Base-by-base conservation (phyloP, 2,113 vertebrate genomes). In the Paralichthys olivaceus region DNA sequence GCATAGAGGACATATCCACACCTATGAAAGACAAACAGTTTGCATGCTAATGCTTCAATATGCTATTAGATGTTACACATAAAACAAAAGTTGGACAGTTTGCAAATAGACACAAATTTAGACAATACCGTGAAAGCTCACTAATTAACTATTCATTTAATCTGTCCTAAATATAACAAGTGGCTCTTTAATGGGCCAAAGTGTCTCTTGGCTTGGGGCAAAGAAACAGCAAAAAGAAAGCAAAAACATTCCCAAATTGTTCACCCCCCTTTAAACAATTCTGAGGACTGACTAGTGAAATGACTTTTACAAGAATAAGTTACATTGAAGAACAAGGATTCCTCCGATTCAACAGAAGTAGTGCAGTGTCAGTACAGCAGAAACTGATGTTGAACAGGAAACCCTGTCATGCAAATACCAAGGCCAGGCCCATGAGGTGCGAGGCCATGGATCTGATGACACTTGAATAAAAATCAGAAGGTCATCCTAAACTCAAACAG, bases 1-100 rank as follows among this genome's bases (percentile, higher is more conserved):
- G 94, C 83, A 97, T 82, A 0, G 95, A 95, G 23, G 93, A 92
- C 75, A 94, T 84, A 58, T 98, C 96, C 75, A 98, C 94, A 49
- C 97, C 97, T 98, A 75, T 71, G 53, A 81, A 37, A 75, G 17
- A 80, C 28, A 53, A 70, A 56, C 49, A 53, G 64, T 2, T 32
- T 15, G 43, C 2, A 77, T 5, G 51, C 3, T 15, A 2, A 49
- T 5, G 4, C 54, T 51, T 13, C 9, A 73, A 8, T 9, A 19
- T 25, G 17, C 28, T 0, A n/a, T 49, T 20, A 7, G 12, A 8
- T 58, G 17, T n/a, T n/a, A 51, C 7, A 51, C 49, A 51, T 5
- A 17, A 49, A 49, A 49, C 1, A 19, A 49, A 5, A 11, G 51
- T 23, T 13, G 11, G 54, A 56, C 11, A 26, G 13, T 56, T 5